phyloP scores from a whole-genome alignment of 2,888 invertebrate genomes.

The Drosophila flavopinicola region DNA sequence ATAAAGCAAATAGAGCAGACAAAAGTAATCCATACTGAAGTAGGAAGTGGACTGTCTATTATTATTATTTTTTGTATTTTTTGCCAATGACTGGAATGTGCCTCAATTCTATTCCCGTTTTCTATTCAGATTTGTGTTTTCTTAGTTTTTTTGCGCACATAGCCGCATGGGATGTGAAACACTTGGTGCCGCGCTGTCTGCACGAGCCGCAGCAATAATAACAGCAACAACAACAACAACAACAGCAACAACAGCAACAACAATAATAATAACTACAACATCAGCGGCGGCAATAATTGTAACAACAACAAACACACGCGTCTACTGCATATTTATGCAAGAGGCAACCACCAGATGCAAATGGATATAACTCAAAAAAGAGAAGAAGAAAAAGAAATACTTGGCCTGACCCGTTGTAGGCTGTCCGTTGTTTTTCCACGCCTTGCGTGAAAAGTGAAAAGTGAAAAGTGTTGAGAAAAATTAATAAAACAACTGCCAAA shows the following conservation, averaged over 20 bases:
- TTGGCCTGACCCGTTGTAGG: constrained; percentile 17
- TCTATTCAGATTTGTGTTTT: constrained; percentile 34
- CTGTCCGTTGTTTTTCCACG: constrained; percentile 68
- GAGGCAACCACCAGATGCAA: constrained; percentile 62
- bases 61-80: constrained; percentile 7
- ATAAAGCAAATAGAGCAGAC: not conserved
- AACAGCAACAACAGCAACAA: constrained; percentile 27
- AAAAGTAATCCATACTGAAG: not conserved
- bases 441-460: constrained; percentile 52
- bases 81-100: constrained; percentile 35
- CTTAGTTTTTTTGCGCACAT: constrained; percentile 33
- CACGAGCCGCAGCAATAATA: constrained; percentile 61
- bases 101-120: constrained; percentile 5
- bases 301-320: constrained; percentile 57
- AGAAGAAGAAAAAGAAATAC: too few species aligned
- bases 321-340: constrained; percentile 64
- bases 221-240: constrained; percentile 42
- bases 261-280: constrained; percentile 22
- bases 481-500: constrained; percentile 75
- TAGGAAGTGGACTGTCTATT: constrained; percentile 23
- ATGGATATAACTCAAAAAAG: constrained; percentile 48
- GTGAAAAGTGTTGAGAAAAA: constrained; percentile 68
- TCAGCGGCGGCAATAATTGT: constrained; percentile 59
- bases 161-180: constrained; percentile 66
- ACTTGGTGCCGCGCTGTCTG: constrained; percentile 78